Percentiles rank a stretch among this genome's conserved stretches.
These are phyloP conservation scores for Goniozus legneri DNA, from an alignment of 1,140 invertebrate species.

Conservation along the genomic window DNA sequence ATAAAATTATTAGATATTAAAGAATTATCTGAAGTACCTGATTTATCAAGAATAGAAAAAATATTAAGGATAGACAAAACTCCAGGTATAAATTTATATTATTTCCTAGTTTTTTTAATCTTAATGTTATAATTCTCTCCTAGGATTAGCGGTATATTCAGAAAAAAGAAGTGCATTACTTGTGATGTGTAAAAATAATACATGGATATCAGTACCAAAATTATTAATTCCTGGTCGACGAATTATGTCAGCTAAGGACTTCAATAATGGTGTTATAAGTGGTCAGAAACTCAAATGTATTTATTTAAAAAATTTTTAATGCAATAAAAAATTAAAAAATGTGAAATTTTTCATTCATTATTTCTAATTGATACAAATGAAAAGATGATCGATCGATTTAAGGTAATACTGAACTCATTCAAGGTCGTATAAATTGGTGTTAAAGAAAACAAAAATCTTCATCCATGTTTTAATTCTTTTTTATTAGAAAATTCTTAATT, in stretches of 20 bases:
- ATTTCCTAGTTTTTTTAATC: constrained; percentile 4
- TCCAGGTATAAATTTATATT: background rate
- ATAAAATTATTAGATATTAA: constrained; percentile 63
- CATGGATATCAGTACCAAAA: constrained; percentile 58
- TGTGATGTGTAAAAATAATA: constrained; percentile 59
- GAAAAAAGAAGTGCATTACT: constrained; percentile 52
- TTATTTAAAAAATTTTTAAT: constrained; percentile 17
- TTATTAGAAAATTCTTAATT: no score
- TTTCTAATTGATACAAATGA: no score
- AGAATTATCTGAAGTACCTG: constrained; percentile 18
- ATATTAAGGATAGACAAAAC: background rate
- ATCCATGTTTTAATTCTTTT: no score
- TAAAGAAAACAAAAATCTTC: no score
- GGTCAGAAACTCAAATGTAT: constrained; percentile 35
- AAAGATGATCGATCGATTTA: no score
- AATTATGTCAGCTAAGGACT: constrained; percentile 63
- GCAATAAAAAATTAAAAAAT: constrained; percentile 6
- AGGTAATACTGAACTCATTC: no score
- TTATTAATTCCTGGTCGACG: constrained; percentile 59
- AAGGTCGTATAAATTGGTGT: no score
- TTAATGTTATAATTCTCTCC: constrained; percentile 15
- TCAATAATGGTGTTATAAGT: constrained; percentile 67
- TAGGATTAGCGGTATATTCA: constrained; percentile 55
- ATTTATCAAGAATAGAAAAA: background rate
- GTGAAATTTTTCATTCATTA: no score